Base-by-base conservation (phyloP, 2,113 vertebrate genomes). In the Mola mola region DNA sequence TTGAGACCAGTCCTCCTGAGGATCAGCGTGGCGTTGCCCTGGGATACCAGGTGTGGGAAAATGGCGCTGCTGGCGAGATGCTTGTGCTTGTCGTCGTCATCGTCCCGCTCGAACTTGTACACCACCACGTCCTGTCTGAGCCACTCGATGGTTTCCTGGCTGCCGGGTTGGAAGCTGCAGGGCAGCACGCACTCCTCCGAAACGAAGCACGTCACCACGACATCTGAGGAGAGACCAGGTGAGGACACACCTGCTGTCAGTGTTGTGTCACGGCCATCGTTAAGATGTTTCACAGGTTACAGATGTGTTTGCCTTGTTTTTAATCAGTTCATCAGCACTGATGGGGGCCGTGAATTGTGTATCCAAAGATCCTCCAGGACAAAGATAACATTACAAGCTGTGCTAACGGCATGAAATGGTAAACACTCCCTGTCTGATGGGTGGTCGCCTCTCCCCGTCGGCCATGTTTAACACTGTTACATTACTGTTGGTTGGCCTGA, bases 1-100 rank as follows among this genome's bases (percentile, higher is more conserved):
- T 53, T 72, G 17, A 88, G 28, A 0, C 31, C 37, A 3, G 79
- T 68, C n/a, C 63, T 47, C 17, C 41, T 82, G 21, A 95, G 68
- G 40, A 85, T 69, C 63, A 95, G 84, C 1, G 92, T 92, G 49
- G 92, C 93, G 15, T 94, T 94, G 29, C 93, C 94, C 0, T 1
- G 20, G n/a, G 65, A 19, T 0, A 93, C 46, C 51, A 84, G 62
- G 2, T 62, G 4, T 0, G 53, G 63, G 37, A 85, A 90, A 38
- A 94, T 3, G 0, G 63, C 66, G 25, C 77, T 91, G 24, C 49
- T 46, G 0, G 16, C 64, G 6, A 90, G 82, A 21, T 33, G 36
- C 0, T 24, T 7, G 1, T 70, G 12, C 24, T 66, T n/a, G n/a
- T 29, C 11, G 5, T 34, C 21, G 1, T 28, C 44, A 0, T 42